Base-by-base conservation (phyloP, 2,888 invertebrate species). In the Nemapogon koenigi region DNA sequence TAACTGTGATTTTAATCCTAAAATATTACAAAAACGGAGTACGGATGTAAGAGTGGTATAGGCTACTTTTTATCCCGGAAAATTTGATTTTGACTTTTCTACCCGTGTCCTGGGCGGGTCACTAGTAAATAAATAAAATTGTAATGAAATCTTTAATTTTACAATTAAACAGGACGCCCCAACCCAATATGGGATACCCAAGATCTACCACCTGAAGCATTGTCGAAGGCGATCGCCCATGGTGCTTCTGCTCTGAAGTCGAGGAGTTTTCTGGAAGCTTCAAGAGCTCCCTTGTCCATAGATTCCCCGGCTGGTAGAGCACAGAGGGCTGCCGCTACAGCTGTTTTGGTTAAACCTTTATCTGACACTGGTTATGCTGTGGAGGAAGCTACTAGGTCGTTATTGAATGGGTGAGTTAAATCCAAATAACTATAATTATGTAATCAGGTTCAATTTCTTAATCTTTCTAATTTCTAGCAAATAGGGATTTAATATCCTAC, bases 271-370 rank as follows among this genome's bases (percentile, higher is more conserved):
- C 62, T 84, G 3, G 89, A 90, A 45, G 68, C 66, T 19, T 33
- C 43, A 4, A 52, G 72, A 4, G 55, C 42, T 14, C 82, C 85
- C 0, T 48, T 85, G 27, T 65, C 63, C 1, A 46, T 65, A 0
- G 71, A 84, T 41, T 83, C 84, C 3, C 88, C 90, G 0, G 85
- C 87, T 16, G 84, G 80, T 45, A 81, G 85, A 27, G 91, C 91
- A 36, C 90, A 89, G 52, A 80, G 84, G 35, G 85, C 89, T 0
- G 80, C 89, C 1, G 84, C 84, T 35, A 88, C 89, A 0, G 76
- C 82, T 1, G 59, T 71, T 0, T 79, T 69, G 25, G 85, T 88
- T 0, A 82, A 85, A 13, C 76, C 83, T 2, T 46, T 90, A 28
- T 84, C 90, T 0, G 71, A 85, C 7, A 69, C 83, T 0, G 92